phyloP scores from a whole-genome alignment of 2,888 invertebrate genomes.

The Spicauda simplicius region DNA sequence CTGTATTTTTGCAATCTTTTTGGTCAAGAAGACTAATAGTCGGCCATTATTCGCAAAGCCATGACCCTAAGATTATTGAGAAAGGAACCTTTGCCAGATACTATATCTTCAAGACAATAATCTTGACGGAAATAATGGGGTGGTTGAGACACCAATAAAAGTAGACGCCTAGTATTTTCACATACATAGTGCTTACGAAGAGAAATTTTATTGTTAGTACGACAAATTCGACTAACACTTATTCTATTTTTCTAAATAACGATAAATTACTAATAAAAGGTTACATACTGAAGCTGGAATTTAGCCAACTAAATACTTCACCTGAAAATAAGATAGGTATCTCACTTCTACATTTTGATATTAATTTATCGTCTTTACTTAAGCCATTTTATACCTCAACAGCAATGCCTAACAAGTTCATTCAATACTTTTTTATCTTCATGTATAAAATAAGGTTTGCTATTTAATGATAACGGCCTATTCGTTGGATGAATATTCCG shows the following conservation, averaged over 20 bases:
- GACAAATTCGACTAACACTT: background rate
- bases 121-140: constrained; percentile 12
- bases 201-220: background rate
- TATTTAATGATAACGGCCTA: too few relatives aligned
- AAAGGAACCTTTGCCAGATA: constrained; percentile 10
- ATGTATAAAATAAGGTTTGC: too few relatives aligned
- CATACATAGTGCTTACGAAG: background rate
- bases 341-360: too few relatives aligned
- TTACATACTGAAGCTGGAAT: too few relatives aligned
- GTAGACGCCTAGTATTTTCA: background rate
- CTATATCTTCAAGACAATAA: constrained; percentile 5
- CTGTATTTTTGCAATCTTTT: constrained; percentile 14
- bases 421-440: too few relatives aligned
- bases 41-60: constrained; percentile 8
- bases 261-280: too few relatives aligned
- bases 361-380: too few relatives aligned
- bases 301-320: too few relatives aligned
- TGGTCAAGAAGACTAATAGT: constrained; percentile 20
- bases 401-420: too few relatives aligned
- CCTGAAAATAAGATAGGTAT: too few relatives aligned
- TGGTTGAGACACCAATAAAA: constrained; percentile 15
- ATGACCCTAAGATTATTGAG: constrained; percentile 22
- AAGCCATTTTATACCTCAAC: too few relatives aligned
- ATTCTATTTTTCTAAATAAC: background rate
- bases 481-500: too few relatives aligned